phyloP scores from a whole-genome alignment of 2,797 vertebrate species.

The Helicolenus hilgendorfi region DNA sequence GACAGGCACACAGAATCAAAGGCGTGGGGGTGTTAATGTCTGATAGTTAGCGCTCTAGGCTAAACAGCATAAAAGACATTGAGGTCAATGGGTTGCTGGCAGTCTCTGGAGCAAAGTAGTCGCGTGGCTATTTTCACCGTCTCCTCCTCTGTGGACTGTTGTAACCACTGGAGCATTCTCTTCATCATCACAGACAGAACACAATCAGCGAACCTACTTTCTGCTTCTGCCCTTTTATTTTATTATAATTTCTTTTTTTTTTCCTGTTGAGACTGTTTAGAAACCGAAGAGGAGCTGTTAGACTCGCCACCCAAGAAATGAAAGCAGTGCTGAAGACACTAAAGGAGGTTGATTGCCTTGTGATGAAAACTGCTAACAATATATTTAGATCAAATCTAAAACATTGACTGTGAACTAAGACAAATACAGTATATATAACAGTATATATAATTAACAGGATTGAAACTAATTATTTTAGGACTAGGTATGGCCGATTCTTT shows the following conservation, averaged over 20 bases:
- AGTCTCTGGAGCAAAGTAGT: slow-evolving; percentile 78
- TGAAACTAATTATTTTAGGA: background rate
- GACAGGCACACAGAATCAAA: slow-evolving; percentile 80
- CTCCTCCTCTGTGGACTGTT: slow-evolving; percentile 68
- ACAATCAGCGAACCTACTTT: slow-evolving; percentile 76
- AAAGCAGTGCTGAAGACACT: background rate
- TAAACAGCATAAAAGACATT: slow-evolving; percentile 85
- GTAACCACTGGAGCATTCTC: slow-evolving; percentile 77
- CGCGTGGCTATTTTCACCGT: slow-evolving; percentile 80
- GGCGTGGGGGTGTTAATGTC: slow-evolving; percentile 81
- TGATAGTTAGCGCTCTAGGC: slow-evolving; percentile 82
- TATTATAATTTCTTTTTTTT: background rate
- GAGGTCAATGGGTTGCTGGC: slow-evolving; percentile 85
- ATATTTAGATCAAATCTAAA: slow-evolving; percentile 11
- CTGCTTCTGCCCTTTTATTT: slow-evolving; percentile 47
- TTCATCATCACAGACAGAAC: slow-evolving; percentile 71
- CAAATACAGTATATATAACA: background rate
- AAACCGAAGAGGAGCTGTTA: slow-evolving; percentile 6
- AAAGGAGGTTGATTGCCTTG: background rate
- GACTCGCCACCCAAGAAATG: background rate
- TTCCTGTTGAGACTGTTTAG: slow-evolving; percentile 6
- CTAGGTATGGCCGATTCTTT: background rate
- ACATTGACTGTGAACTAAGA: background rate
- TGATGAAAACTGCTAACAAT: background rate
- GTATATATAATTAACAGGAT: background rate